Base-by-base conservation (phyloP, 1,140 invertebrate genomes). In the Scaptomyza hsui region DNA sequence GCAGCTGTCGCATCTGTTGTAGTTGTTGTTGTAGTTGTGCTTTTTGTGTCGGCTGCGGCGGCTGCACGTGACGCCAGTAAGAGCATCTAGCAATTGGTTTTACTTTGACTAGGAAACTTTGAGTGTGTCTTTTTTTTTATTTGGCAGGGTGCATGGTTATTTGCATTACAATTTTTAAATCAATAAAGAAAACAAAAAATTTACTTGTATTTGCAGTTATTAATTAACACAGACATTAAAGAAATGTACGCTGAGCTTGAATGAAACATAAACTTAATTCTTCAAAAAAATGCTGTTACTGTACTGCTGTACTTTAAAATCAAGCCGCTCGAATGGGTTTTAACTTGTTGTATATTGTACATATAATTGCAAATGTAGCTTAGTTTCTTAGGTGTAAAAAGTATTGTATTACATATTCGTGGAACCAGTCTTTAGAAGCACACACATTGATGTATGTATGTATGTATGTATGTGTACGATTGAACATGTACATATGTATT, bases 371-470 rank as follows among this genome's bases (percentile, higher is more conserved):
- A n/a, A 44, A 21, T 51, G 29, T 24, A 24, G 44, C 44, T 47
- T 47, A 47, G 12, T 12, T 24, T 29, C 6, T n/a, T 21, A 45
- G 18, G 12, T 26, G 19, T 47, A 26, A 47, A 44, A 47, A 10
- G 6, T 24, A 39, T 15, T 53, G 7, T 39, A 24, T 53, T 52
- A 29, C 37, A 53, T 47, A 51, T 37, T 26, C 2, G 15, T 82
- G 62, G 62, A 81, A 77, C 73, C 78, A 81, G 78, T 81, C 78
- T 81, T 81, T 63, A 74, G 74, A 45, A 45, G 69, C 68, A 67
- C 76, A 79, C 76, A 75, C 77, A 72, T 60, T 73, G 41, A 74
- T 74, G 76, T 45, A 78, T 69, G 39, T 47, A 64, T 64, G 18
- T 64, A 37, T 26, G 39, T 68, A 32, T 63, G 32, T 73, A 42